Percentiles rank a stretch among this genome's conserved stretches.
Conservation (phyloP, 1,140 invertebrate species). For the Drosophila teissieri region DNA sequence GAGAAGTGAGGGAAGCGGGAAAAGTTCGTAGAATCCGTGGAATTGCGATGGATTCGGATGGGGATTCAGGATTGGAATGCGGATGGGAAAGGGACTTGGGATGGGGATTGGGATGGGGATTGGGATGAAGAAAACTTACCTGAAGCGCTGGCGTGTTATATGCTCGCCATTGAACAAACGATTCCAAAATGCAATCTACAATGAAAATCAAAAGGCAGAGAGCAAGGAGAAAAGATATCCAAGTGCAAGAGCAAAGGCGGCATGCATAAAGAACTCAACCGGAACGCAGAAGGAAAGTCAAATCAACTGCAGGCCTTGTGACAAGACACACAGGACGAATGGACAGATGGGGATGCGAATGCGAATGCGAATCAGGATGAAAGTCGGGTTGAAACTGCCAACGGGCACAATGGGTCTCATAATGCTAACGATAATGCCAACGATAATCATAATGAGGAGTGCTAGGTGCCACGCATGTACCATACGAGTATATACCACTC, state of each 20-base stretch:
- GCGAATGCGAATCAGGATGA: slow-evolving; percentile 9
- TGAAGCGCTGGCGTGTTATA: slow-evolving; percentile 75
- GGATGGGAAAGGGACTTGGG: neutral
- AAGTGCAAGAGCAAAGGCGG: slow-evolving; percentile 27
- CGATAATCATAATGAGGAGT: slow-evolving; percentile 79
- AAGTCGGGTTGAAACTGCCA: slow-evolving; percentile 30
- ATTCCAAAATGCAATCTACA: slow-evolving; percentile 84
- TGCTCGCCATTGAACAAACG: slow-evolving; percentile 81
- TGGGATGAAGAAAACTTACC: slow-evolving; percentile 55
- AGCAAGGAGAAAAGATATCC: slow-evolving; percentile 24
- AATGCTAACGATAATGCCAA: slow-evolving; percentile 50
- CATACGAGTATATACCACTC: no score
- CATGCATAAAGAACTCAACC: slow-evolving; percentile 53
- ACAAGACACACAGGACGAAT: slow-evolving; percentile 10
- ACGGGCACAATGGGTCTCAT: slow-evolving; percentile 24
- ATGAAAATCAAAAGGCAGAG: slow-evolving; percentile 58
- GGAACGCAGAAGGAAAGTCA: slow-evolving; percentile 51
- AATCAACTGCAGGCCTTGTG: slow-evolving; percentile 64
- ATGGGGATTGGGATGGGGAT: neutral
- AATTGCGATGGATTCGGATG: neutral
- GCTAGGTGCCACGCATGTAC: slow-evolving; percentile 26
- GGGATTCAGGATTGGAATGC: neutral
- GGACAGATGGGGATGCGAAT: neutral
- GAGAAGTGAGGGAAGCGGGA: slow-evolving; percentile 13
- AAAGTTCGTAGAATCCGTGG: neutral